Base-by-base conservation (phyloP, 1,140 invertebrate species). In the Holcopasites calliopsidis region DNA sequence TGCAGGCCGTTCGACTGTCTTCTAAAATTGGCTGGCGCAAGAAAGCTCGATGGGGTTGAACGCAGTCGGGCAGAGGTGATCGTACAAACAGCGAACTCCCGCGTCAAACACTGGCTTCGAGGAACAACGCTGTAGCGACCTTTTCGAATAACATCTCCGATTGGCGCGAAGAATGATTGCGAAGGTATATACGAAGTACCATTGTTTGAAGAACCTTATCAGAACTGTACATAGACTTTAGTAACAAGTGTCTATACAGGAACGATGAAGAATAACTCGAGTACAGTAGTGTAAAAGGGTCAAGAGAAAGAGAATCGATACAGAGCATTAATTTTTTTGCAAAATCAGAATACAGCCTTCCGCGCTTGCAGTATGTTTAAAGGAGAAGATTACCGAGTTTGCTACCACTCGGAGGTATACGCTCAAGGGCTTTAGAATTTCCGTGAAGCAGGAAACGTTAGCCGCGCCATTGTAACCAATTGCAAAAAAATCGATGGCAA, bases 1-100 rank as follows among this genome's bases (percentile, higher is more conserved):
- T 57, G 49, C 52, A 21, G 28, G 57, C 74, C 58, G 70, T 76
- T n/a, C 58, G 68, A 62, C 77, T 83, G 77, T 82, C 73, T 79
- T 23, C 54, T 62, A 73, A 84, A 88, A 88, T 87, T 88, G 86
- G 75, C 77, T 85, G 74, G 77, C 55, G 71, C 68, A 79, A 78
- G 76, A 84, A 85, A 85, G 86, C 75, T 80, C 50, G 58, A 50
- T 54, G 31, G 42, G 31, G 49, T 65, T 44, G 60, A 77, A 74
- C 49, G 75, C 77, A 79, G 62, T 68, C 64, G 78, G 77, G 78
- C 83, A 84, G 81, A n/a, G n/a, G 71, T 88, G 85, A 88, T 88
- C 82, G 79, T 82, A 72, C 80, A 85, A 88, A 85, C 77, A 85
- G 79, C 69, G 68, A 85, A 77, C 69, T 64, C 57, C 76, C 68